Conservation (phyloP, 2,113 vertebrate genomes). For the Salminus brasiliensis region DNA sequence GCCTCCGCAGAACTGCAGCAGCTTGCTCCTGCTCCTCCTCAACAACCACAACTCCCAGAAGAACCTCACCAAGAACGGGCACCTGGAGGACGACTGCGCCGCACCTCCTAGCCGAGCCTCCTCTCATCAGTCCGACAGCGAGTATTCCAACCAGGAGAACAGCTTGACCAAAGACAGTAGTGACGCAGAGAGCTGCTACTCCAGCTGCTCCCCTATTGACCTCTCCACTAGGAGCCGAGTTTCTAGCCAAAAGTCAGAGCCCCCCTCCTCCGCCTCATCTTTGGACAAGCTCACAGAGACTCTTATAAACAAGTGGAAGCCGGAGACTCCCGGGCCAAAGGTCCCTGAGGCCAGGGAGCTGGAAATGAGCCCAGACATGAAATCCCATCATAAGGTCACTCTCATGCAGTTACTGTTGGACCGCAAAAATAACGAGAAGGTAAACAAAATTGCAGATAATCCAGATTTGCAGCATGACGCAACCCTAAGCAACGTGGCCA, state of each 20-base stretch:
- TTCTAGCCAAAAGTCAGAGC: conserved; percentile 72
- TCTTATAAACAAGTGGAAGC: conserved; percentile 92
- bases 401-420: conserved; percentile 94
- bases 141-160: conserved; percentile 89
- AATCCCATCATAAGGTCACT: conserved; percentile 91
- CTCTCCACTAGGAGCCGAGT: conserved; percentile 87
- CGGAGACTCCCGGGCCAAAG: conserved; percentile 81
- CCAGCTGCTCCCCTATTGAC: conserved; percentile 95
- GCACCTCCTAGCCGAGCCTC: conserved; percentile 83
- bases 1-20: conserved; percentile 88
- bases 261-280: conserved; percentile 75
- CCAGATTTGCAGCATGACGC: conserved; percentile 78
- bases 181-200: conserved; percentile 93
- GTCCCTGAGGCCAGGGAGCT: conserved; percentile 79
- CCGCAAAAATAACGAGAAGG: conserved; percentile 86
- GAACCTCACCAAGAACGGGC: conserved; percentile 81
- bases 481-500: conserved; percentile 79
- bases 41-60: conserved; percentile 92
- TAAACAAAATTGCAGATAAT: conserved; percentile 75
- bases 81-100: conserved; percentile 78
- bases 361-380: conserved; percentile 81
- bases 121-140: conserved; percentile 87
- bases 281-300: conserved; percentile 93
- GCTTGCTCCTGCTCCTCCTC: conserved; percentile 91
- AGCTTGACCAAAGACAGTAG: conserved; percentile 93